Evolutionary conservation across 2,797 vertebrate species (phyloP), one percentile per base, ranked within the genome.

Genomic region (Okamejei kenojei): DNA sequence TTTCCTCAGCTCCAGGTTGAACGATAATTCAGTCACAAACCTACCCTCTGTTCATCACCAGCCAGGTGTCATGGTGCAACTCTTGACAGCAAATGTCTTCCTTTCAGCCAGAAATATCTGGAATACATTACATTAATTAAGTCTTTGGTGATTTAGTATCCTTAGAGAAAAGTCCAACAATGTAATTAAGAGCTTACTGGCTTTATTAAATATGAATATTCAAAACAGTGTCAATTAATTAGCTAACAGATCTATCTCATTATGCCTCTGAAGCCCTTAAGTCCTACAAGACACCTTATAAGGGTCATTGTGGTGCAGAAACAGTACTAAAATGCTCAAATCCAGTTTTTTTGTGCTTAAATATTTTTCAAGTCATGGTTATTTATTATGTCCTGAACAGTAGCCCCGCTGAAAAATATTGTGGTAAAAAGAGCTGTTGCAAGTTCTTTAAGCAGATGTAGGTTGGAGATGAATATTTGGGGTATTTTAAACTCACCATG

Each of bases 61-160:
- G 95, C 98, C 98, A 99, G 98, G 98, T 99, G 98, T 98, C 98
- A 97, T 95, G 97, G 97, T 96, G 96, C 96, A 97, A 97, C 97
- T 97, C 98, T 97, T 97, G 97, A 98, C 97, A 97, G 98, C 97
- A 97, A 97, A 97, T 97, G 97, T 98, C 97, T 98, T 97, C 96
- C 96, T 95, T 95, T 96, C 97, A 98, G 97, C 97, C 97, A 97
- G 96, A 95, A 96, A 97, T 97, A 97, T 97, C 97, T 97, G 96
- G 98, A 99, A 99, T 99, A 99, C 98, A 99, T 99, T 99, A 99
- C 96, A 98, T 98, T 99, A 99, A 99, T 99, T 98, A 99, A 99
- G 98, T 97, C 98, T 99, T 98, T 97, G 96, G 99, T 99, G 99
- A 99, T 99, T 99, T 98, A 98, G 97, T 96, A 97, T 99, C 98